Conservation (phyloP, 2,113 vertebrate species). For the Manacus vitellinus region DNA sequence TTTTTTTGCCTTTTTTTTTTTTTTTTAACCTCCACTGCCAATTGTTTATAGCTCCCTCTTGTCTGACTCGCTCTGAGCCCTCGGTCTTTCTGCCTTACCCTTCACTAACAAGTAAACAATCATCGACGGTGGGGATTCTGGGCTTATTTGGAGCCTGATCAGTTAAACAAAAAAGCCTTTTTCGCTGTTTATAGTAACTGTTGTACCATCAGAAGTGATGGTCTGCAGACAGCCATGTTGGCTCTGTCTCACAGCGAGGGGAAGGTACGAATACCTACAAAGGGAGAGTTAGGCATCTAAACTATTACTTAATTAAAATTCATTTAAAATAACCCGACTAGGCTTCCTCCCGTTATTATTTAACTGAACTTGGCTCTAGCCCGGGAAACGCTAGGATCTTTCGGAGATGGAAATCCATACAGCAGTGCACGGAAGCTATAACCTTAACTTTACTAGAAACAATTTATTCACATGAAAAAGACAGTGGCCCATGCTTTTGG, state of each 20-base stretch:
- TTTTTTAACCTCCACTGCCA: not conserved
- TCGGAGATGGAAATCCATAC: constrained; percentile 67
- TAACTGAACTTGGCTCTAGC: not conserved
- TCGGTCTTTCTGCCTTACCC: not conserved
- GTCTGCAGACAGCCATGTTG: constrained; percentile 33
- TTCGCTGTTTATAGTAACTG: not conserved
- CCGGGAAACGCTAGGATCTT: constrained; percentile 3
- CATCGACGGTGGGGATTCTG: not conserved
- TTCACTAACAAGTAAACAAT: not conserved
- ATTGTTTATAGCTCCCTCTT: constrained; percentile 46
- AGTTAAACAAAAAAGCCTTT: not conserved
- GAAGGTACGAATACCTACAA: not conserved
- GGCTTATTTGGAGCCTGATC: not conserved
- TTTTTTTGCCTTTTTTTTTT: accelerated
- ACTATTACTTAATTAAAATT: not conserved
- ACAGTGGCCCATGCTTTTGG: constrained; percentile 72
- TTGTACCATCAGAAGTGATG: not conserved
- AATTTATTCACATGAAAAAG: constrained; percentile 80
- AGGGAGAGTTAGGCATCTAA: not conserved
- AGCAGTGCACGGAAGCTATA: constrained; percentile 72
- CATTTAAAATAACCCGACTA: not conserved
- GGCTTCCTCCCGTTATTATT: not conserved
- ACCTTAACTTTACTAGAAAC: constrained; percentile 79
- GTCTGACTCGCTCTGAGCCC: not conserved
- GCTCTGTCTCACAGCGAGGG: not conserved